phyloP scores from a whole-genome alignment of 1,140 invertebrate genomes.

The Babylonia areolata region DNA sequence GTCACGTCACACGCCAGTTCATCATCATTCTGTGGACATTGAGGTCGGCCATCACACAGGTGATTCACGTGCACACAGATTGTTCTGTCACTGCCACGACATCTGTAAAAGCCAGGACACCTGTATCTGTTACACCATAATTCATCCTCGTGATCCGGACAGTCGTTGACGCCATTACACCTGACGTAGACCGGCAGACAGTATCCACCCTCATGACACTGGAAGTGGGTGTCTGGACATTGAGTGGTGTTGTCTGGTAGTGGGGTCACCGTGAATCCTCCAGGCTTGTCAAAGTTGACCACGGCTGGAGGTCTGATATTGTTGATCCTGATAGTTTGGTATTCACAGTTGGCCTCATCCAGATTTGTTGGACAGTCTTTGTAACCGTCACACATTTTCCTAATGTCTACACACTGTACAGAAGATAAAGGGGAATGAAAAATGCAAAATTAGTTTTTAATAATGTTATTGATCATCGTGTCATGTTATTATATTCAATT shows the following conservation, averaged over 20 bases:
- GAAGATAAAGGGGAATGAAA: too few relatives aligned
- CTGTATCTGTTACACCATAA: neutral
- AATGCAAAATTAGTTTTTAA: too few relatives aligned
- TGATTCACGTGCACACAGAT: slow-evolving; percentile 34
- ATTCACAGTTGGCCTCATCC: too few relatives aligned
- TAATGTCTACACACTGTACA: neutral
- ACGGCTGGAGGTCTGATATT: neutral
- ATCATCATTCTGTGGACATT: slow-evolving; percentile 37
- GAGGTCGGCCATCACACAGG: slow-evolving; percentile 25
- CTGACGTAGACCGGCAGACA: slow-evolving; percentile 36
- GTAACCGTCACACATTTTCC: neutral
- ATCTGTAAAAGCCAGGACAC: slow-evolving; percentile 28
- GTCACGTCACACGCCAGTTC: slow-evolving; percentile 35
- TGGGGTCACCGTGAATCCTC: neutral
- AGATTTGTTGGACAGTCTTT: neutral
- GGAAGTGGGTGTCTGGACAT: slow-evolving; percentile 1
- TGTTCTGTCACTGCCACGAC: neutral
- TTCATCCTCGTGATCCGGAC: slow-evolving; percentile 31
- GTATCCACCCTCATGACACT: neutral
- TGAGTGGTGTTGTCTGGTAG: neutral
- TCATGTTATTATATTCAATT: too few relatives aligned
- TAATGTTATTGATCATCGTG: too few relatives aligned
- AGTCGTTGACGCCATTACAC: slow-evolving; percentile 37
- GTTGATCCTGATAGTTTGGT: neutral
- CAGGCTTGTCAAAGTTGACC: neutral